A percentile compares a stretch with the other conserved stretches of the same genome.
These are phyloP conservation scores for Poecilia wingei DNA, from an alignment of 2,797 vertebrate species.

Conservation along the genomic window DNA sequence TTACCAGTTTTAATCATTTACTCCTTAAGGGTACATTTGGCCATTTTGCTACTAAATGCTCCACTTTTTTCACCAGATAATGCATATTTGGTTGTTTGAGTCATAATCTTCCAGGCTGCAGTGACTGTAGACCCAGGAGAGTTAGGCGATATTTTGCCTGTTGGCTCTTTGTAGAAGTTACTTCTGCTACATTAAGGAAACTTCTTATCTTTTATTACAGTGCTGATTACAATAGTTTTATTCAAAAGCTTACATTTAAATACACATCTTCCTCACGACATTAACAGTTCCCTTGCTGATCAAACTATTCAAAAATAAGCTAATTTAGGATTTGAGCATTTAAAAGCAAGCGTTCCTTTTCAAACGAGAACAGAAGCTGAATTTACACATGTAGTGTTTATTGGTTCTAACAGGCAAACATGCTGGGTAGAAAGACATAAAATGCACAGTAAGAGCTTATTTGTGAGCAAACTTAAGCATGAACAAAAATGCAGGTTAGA, in stretches of 20 bases:
- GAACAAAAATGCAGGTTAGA: constrained; percentile 59
- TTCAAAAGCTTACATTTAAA: not conserved
- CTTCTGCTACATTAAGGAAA: not conserved
- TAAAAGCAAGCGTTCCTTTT: not conserved
- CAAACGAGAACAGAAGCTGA: not conserved
- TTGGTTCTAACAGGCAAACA: not conserved
- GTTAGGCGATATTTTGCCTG: not conserved
- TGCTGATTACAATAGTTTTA: not conserved
- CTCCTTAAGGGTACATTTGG: not conserved
- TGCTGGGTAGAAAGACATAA: not conserved
- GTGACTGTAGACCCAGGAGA: constrained; percentile 8
- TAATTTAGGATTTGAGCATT: not conserved
- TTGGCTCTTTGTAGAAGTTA: not conserved
- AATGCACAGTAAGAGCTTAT: not conserved
- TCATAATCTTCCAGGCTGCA: not conserved
- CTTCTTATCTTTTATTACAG: not conserved
- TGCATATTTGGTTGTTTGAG: not conserved
- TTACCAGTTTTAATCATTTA: not conserved
- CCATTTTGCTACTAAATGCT: not conserved
- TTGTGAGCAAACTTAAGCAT: constrained; percentile 35
- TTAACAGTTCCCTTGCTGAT: not conserved
- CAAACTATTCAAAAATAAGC: not conserved
- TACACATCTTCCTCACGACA: not conserved
- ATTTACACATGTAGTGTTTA: not conserved
- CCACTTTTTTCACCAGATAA: not conserved